These are phyloP conservation scores for Pseudochirops corinnae DNA, from an alignment of 2,797 vertebrate species.

Conservation along the genomic window DNA sequence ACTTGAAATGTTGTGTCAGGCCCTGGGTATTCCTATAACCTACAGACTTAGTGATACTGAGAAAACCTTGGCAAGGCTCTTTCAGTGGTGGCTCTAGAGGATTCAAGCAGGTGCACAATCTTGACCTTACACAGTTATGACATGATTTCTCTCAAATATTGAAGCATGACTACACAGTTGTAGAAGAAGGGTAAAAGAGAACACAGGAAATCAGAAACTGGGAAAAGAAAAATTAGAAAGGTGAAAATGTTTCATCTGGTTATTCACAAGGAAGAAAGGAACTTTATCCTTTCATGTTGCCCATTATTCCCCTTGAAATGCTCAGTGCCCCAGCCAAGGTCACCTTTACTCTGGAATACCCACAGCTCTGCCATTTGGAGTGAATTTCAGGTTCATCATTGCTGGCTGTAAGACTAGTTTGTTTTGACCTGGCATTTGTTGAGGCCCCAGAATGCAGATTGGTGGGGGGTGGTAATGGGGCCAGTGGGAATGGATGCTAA, in stretches of 20 bases:
- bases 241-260: slow-evolving; percentile 57
- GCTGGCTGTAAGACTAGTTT: background rate
- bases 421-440: background rate
- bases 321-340: background rate
- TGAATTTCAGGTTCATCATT: background rate
- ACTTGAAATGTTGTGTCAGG: slow-evolving; percentile 58
- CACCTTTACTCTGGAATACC: background rate
- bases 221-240: slow-evolving; percentile 60
- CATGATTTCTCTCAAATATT: slow-evolving; percentile 63
- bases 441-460: background rate
- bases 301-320: background rate
- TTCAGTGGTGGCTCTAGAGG: slow-evolving; percentile 66
- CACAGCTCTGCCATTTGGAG: background rate
- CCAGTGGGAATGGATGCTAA: background rate
- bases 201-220: slow-evolving; percentile 68
- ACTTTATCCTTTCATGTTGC: background rate
- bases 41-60: slow-evolving; percentile 35
- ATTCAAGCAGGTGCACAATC: slow-evolving; percentile 59
- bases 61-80: slow-evolving; percentile 64
- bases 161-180: slow-evolving; percentile 53
- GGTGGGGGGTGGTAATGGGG: background rate
- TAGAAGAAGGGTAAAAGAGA: slow-evolving; percentile 50
- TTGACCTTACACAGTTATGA: slow-evolving; percentile 62
- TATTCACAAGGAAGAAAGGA: slow-evolving; percentile 22
- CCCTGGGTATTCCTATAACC: slow-evolving; percentile 43